These are phyloP conservation scores for Chionomys nivalis DNA, from an alignment of 2,113 vertebrate genomes.

Conservation along the genomic window DNA sequence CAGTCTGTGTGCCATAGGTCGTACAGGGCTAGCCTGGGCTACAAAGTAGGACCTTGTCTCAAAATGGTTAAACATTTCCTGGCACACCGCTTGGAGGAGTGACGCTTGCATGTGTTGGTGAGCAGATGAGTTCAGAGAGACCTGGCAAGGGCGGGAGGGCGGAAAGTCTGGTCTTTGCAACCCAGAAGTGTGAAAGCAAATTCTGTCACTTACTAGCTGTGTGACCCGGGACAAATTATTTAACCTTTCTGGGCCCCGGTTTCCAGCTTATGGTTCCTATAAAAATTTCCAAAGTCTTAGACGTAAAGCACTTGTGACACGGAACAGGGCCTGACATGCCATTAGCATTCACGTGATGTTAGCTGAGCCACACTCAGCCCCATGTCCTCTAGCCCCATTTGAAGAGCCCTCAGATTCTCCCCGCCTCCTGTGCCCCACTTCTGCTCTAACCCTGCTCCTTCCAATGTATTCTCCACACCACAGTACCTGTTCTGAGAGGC, in stretches of 20 bases:
- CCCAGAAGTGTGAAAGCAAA: not conserved
- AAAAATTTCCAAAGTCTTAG: not conserved
- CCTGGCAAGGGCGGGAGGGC: not conserved
- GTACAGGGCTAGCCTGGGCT: not conserved
- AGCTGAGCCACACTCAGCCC: not conserved
- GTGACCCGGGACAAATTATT: not conserved
- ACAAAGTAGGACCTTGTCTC: not conserved
- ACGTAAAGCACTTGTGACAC: not conserved
- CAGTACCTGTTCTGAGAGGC: not conserved
- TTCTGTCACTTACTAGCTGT: not conserved
- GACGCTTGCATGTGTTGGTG: not conserved
- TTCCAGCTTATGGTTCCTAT: not conserved
- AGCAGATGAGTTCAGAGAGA: not conserved
- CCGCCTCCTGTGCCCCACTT: not conserved
- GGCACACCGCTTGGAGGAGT: not conserved
- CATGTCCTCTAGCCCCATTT: not conserved
- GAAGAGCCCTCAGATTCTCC: not conserved
- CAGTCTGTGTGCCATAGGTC: not conserved
- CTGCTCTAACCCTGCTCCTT: not conserved
- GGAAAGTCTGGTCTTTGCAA: not conserved
- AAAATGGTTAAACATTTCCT: not conserved
- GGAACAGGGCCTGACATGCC: not conserved
- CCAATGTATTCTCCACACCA: not conserved
- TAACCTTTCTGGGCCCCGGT: not conserved
- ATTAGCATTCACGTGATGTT: not conserved